Conservation (phyloP, 2,113 vertebrate species). For the Hucho hucho region DNA sequence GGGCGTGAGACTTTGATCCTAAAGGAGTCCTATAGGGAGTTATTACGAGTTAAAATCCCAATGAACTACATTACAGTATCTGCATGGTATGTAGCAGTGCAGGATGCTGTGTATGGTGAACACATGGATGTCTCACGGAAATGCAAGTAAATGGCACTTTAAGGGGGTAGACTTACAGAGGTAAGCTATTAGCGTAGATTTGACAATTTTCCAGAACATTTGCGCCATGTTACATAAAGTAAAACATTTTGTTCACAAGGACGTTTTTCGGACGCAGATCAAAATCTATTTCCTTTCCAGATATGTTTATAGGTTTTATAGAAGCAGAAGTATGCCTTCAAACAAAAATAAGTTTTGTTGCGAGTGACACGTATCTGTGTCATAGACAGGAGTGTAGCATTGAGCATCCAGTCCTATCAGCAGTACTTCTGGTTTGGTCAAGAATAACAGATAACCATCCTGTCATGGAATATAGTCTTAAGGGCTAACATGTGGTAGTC, state of each 20-base stretch:
- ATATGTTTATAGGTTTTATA: no score
- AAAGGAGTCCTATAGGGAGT: conserved; percentile 16
- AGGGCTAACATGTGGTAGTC: neutral
- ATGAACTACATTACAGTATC: conserved; percentile 36
- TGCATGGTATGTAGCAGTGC: conserved; percentile 22
- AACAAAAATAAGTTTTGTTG: no score
- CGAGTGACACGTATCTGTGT: no score
- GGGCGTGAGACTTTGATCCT: conserved; percentile 23
- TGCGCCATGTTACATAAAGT: no score
- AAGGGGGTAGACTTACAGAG: neutral
- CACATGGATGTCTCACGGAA: conserved; percentile 34
- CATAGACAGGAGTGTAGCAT: neutral
- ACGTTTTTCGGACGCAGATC: no score
- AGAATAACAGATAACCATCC: conserved; percentile 1
- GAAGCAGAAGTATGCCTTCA: no score
- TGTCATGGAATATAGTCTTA: neutral
- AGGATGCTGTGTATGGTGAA: conserved; percentile 29
- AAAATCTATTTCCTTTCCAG: no score
- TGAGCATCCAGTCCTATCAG: neutral
- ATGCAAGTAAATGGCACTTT: neutral
- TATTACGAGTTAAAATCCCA: conserved; percentile 34
- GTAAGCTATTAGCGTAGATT: neutral
- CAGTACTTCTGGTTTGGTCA: neutral
- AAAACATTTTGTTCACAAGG: no score
- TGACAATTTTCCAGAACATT: neutral